Conservation (phyloP, 1,140 invertebrate species). For the Lepidurus arcticus region DNA sequence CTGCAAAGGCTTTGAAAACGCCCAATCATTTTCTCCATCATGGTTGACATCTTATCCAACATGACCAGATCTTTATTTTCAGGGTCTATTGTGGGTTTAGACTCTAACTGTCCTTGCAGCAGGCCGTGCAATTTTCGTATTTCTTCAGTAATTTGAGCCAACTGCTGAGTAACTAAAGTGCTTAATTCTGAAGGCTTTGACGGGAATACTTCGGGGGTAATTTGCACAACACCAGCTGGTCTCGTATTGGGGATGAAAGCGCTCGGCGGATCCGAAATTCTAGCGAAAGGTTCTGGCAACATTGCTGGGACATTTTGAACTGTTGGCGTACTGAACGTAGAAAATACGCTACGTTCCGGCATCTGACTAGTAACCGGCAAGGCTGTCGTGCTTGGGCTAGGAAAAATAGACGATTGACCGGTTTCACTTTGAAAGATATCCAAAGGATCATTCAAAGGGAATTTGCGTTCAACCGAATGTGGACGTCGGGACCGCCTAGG, state of each 20-base stretch:
- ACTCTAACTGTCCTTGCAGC: neutral
- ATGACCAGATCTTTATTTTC: neutral
- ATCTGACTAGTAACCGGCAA: neutral
- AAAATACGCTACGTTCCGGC: neutral
- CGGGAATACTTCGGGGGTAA: neutral
- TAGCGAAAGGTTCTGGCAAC: neutral
- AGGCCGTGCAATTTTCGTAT: neutral
- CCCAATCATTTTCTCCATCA: neutral
- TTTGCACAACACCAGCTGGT: neutral
- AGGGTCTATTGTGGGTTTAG: neutral
- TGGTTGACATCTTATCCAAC: neutral
- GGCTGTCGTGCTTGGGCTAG: neutral
- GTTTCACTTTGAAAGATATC: neutral
- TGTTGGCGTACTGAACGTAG: neutral
- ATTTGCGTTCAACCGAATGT: constrained; percentile 9
- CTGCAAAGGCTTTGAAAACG: neutral
- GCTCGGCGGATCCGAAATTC: too few species aligned
- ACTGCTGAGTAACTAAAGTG: neutral
- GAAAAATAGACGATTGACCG: neutral
- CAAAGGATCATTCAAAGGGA: neutral
- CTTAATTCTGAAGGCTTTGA: neutral
- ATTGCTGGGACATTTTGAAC: neutral
- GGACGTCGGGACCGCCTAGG: neutral
- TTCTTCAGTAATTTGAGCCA: neutral
- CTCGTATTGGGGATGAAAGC: neutral